Evolutionary conservation across 2,888 invertebrate genomes (phyloP), one percentile per base, ranked within the genome.

Genomic region (Eupelmus urozonus): DNA sequence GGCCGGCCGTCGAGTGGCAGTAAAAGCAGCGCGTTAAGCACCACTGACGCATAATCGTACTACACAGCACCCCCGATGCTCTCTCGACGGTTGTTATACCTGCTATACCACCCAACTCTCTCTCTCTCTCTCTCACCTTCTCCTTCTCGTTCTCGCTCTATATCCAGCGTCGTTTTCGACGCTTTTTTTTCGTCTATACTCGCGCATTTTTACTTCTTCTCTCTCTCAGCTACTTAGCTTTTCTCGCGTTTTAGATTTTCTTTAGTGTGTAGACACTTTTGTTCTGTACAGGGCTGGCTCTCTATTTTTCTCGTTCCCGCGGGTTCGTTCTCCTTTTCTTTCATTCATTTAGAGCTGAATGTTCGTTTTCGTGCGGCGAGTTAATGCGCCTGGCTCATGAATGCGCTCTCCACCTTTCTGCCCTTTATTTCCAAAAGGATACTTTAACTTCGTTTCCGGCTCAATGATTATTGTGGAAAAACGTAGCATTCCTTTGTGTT

Each of bases 41-140:
- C 59, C 65, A 40, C 69, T 59, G 70, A 65, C 81, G 79, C 70
- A 76, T 83, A 83, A 83, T 84, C 82, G 78, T 27, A 77, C 67
- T 49, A 34, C 49, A 5, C 29, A 53, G 25, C 53, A 55, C 60
- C 34, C n/a, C 23, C 63, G 34, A 60, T 71, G 65, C 53, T 57
- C 16, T 59, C 57, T 51, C 2, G 53, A 16, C 18, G 25, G 51
- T 59, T 67, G 67, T 71, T 70, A 60, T 49, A n/a, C 45, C 60
- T 27, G 45, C 18, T 18, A 40, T 49, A 55, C 42, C 57, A 49
- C 45, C 45, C 45, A 20, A 23, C 16, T 45, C 45, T 34, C 4
- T 20, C 20, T 51, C 34, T 62, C 9, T 11, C 70, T 11, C 34
- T 62, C 51, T 62, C 20, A 1, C 25, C 55, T 27, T 67, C 45